phyloP scores from a whole-genome alignment of 1,140 invertebrate species.

The Panagrolaimus sp. region DNA sequence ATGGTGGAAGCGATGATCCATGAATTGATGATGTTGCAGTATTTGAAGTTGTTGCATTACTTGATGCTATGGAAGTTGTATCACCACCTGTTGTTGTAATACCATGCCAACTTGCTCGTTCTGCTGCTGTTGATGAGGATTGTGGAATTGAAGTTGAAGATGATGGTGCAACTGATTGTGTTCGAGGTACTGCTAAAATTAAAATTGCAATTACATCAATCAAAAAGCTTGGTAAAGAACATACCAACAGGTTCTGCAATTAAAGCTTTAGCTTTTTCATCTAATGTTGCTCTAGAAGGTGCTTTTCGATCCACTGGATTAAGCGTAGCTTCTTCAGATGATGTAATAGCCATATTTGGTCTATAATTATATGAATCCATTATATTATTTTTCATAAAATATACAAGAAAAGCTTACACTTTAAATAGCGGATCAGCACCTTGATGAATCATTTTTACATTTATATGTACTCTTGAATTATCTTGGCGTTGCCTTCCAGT shows the following conservation, averaged over 20 bases:
- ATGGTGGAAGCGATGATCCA: background rate
- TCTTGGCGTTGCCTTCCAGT: constrained; percentile 74
- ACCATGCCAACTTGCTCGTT: constrained; percentile 1
- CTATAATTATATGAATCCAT: constrained; percentile 12
- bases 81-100: background rate
- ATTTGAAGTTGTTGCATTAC: background rate
- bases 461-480: constrained; percentile 71
- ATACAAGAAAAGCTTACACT: constrained; percentile 25
- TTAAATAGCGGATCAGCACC: constrained; percentile 35
- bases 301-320: constrained; percentile 23
- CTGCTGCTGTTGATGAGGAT: background rate
- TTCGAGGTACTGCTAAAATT: too few relatives aligned
- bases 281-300: background rate
- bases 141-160: background rate
- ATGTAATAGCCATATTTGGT: constrained; percentile 19
- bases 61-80: background rate
- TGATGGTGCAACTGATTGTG: too few relatives aligned
- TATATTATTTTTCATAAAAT: background rate
- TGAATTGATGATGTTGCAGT: background rate
- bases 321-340: constrained; percentile 15
- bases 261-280: background rate
- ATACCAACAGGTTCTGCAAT: background rate
- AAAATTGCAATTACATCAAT: too few relatives aligned
- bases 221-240: too few relatives aligned
- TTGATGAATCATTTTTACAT: constrained; percentile 33